phyloP scores from a whole-genome alignment of 2,113 vertebrate genomes.

The Neogale vison region DNA sequence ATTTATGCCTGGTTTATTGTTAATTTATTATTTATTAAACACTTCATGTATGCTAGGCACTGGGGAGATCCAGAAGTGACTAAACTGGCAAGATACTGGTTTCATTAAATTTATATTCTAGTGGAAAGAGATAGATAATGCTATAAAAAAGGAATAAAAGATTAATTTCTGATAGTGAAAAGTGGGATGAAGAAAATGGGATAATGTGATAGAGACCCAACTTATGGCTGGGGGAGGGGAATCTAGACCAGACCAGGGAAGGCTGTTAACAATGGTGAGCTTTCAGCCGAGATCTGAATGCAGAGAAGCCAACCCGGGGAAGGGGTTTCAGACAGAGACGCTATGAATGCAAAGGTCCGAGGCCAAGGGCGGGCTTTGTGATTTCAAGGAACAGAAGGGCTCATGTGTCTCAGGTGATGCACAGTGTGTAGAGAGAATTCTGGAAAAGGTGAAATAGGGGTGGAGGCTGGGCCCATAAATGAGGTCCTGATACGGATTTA shows the following conservation, averaged over 20 bases:
- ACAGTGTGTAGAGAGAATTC: not conserved
- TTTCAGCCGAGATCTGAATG: not conserved
- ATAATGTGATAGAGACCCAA: not conserved
- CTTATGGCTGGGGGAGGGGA: not conserved
- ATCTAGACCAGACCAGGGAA: not conserved
- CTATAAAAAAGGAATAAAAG: not conserved
- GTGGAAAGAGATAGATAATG: not conserved
- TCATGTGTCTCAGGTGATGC: not conserved
- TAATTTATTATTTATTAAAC: conserved; percentile 18
- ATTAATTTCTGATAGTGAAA: not conserved
- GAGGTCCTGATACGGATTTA: not conserved
- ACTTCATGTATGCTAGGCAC: not conserved
- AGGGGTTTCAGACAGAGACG: not conserved
- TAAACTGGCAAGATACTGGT: not conserved
- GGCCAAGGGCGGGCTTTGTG: not conserved
- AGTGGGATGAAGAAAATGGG: not conserved
- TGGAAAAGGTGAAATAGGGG: not conserved
- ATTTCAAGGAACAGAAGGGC: not conserved
- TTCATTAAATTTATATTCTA: not conserved
- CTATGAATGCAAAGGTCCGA: not conserved
- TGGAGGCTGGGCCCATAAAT: not conserved
- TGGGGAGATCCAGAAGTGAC: not conserved
- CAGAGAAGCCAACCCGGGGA: not conserved
- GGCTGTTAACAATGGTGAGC: not conserved
- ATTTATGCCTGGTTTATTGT: not conserved